Conservation (phyloP, 2,888 invertebrate species). For the Caenorhabditis drosophilae region DNA sequence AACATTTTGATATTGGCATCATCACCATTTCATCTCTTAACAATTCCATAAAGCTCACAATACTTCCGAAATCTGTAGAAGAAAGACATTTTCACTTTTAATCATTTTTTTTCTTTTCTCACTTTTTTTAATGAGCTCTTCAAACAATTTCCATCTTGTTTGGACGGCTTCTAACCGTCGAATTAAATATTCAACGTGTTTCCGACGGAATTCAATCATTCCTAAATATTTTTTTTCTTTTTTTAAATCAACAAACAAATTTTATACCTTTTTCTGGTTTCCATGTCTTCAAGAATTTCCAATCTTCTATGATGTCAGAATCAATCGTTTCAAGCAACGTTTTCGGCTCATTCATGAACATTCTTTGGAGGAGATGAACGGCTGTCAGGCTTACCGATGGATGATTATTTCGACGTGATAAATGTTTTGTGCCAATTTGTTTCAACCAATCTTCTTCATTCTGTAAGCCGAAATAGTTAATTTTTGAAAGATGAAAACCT, state of each 20-base stretch:
- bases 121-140: constrained; percentile 7
- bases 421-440: constrained; percentile 1
- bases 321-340: constrained; percentile 17
- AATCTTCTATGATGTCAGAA: constrained; percentile 18
- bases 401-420: constrained; percentile 9
- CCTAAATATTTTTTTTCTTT: neutral
- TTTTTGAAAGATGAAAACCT: too few relatives aligned
- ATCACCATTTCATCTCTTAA: constrained; percentile 23
- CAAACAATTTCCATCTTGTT: constrained; percentile 23
- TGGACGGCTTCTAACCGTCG: constrained; percentile 13
- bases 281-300: constrained; percentile 19
- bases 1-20: constrained; percentile 22
- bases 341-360: constrained; percentile 1
- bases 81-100: neutral
- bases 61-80: constrained; percentile 13
- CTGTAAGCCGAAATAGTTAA: neutral
- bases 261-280: constrained; percentile 3
- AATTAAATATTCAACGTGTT: constrained; percentile 19
- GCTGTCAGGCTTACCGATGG: constrained; percentile 4
- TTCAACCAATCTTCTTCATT: constrained; percentile 2
- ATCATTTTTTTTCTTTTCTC: neutral
- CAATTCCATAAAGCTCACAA: constrained; percentile 10
- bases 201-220: constrained; percentile 11
- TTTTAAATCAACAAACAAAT: neutral
- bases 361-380: constrained; percentile 3